phyloP scores from a whole-genome alignment of 2,888 invertebrate species.

The Drosophila aldrichi region DNA sequence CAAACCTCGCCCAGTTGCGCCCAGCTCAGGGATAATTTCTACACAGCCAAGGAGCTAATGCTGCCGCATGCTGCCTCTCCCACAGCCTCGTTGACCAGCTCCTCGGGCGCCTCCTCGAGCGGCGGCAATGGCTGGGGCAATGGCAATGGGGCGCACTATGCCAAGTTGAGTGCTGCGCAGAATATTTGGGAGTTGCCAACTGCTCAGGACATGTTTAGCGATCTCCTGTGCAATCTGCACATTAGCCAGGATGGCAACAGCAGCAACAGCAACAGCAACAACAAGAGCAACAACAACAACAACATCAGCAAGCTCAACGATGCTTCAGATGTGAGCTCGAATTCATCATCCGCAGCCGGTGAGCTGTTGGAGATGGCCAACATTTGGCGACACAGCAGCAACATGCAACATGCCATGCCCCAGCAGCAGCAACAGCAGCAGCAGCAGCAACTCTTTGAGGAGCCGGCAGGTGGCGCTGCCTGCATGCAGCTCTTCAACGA shows the following conservation, averaged over 20 bases:
- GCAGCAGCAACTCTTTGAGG: slow-evolving; percentile 52
- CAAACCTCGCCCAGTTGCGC: slow-evolving; percentile 82
- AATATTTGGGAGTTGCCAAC: slow-evolving; percentile 82
- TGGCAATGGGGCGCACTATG: slow-evolving; percentile 57
- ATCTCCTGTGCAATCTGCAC: slow-evolving; percentile 83
- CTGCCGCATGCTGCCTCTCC: slow-evolving; percentile 75
- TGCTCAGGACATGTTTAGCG: slow-evolving; percentile 80
- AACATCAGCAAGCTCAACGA: slow-evolving; percentile 41
- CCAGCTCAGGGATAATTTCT: slow-evolving; percentile 61
- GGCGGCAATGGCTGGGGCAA: slow-evolving; percentile 45
- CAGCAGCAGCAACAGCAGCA: slow-evolving; percentile 13
- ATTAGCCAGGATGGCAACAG: slow-evolving; percentile 56
- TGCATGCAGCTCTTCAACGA: slow-evolving; percentile 88
- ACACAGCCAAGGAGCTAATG: slow-evolving; percentile 49
- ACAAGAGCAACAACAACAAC: slow-evolving; percentile 5
- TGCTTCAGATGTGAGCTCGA: slow-evolving; percentile 77
- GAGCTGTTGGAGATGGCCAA: slow-evolving; percentile 65
- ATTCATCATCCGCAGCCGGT: slow-evolving; percentile 70
- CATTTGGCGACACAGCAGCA: slow-evolving; percentile 67
- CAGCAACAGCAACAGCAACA: background rate
- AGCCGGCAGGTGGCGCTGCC: slow-evolving; percentile 73
- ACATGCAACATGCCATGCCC: slow-evolving; percentile 21
- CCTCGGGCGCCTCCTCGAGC: slow-evolving; percentile 69
- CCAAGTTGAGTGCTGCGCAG: slow-evolving; percentile 73
- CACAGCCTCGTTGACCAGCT: slow-evolving; percentile 76